These are phyloP conservation scores for Elmis aenea DNA, from an alignment of 2,888 invertebrate genomes.

Conservation along the genomic window DNA sequence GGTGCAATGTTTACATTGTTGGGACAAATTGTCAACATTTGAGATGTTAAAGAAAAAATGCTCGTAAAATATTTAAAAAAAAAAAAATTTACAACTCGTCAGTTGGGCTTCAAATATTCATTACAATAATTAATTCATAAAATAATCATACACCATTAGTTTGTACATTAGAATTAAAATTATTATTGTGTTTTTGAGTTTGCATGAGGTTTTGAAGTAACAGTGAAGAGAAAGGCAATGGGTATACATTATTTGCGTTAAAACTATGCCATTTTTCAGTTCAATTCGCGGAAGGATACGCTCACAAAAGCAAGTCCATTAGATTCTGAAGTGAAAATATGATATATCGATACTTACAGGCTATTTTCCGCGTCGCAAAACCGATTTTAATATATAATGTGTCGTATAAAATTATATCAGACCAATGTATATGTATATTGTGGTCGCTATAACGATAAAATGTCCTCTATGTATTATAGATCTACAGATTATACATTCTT, in stretches of 20 bases:
- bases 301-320: constrained; percentile 33
- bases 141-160: no score
- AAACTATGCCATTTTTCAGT: constrained; percentile 17
- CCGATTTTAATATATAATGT: constrained; percentile 49
- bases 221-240: no score
- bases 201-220: no score
- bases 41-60: no score
- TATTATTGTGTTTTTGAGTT: no score
- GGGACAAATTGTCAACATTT: no score
- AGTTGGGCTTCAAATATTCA: constrained; percentile 1
- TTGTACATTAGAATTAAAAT: no score
- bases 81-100: no score
- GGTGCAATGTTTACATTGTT: no score
- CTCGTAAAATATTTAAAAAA: no score
- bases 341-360: constrained; percentile 44
- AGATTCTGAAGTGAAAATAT: constrained; percentile 40
- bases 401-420: constrained; percentile 48
- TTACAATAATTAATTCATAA: constrained; percentile 1
- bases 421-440: constrained; percentile 30
- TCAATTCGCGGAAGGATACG: constrained; percentile 18
- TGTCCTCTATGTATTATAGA: constrained; percentile 44
- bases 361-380: constrained; percentile 48
- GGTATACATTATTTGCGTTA: no score
- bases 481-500: constrained; percentile 44
- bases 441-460: constrained; percentile 38